Base-by-base conservation (phyloP, 1,140 invertebrate species). In the Idris sp. region DNA sequence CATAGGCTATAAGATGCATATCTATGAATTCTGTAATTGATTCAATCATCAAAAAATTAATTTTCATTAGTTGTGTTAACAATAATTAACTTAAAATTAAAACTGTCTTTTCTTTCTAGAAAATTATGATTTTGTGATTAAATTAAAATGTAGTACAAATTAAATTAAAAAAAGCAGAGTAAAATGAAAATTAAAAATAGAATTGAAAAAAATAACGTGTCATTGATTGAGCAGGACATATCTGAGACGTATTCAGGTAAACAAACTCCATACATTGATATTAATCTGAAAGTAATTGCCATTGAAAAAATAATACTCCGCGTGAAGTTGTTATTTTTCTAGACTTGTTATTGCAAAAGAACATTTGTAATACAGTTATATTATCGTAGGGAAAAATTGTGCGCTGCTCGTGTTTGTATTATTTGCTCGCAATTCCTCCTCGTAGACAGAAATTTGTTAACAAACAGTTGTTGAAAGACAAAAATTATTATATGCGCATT, bases 301-400 rank as follows among this genome's bases (percentile, higher is more conserved):
- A 13, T 19, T 68, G 64, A 68, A 56, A 68, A 58, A 69, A 48
- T 59, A 59, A 58, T 59, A 15, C n/a, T 7, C 51, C 18, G 18
- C 8, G 0, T 19, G 10, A 1, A 13, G 11, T 18, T 10, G 40
- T 38, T 73, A 56, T 73, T 73, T 73, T 65, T 73, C 61, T 65
- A 40, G 4, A 54, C 53, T 59, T 75, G 44, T 68, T 68, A 58
- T 75, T 68, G 41, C 38, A 38, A 58, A 26, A 62, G 49, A 25
- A 58, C 72, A 64, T 68, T 62, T 58, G 59, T 48, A 56, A 69
- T 58, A 43, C 46, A 26, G 49, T 31, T 40, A 56, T 68, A 43
- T 61, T 75, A 56, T 58, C 49, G n/a, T 46, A 18, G 43, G 43
- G 28, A 6, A 64, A 22, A n/a, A 46, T 22, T 28, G 18, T 28